Conservation (phyloP, 2,113 vertebrate genomes). For the Oreotrochilus melanogaster region DNA sequence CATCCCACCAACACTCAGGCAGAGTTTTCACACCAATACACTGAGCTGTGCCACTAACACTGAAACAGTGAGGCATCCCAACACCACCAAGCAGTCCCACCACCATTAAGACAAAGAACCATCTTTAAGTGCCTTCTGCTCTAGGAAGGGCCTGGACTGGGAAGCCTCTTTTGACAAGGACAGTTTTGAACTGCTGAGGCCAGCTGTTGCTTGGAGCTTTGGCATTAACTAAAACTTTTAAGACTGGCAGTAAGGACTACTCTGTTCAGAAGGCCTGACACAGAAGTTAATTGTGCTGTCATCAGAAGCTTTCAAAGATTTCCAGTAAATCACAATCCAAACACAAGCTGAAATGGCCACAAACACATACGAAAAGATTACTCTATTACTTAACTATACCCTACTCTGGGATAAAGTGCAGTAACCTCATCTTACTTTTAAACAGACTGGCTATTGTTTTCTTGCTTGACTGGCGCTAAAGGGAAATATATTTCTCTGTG, state of each 20-base stretch:
- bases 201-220: neutral
- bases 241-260: accelerated
- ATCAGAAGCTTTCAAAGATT: neutral
- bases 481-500: neutral
- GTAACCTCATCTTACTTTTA: conserved; percentile 1
- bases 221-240: neutral
- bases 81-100: accelerated
- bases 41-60: accelerated
- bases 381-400: neutral
- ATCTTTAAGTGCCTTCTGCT: neutral
- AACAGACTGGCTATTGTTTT: conserved; percentile 9
- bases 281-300: neutral
- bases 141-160: neutral
- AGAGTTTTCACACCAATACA: neutral
- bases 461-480: neutral
- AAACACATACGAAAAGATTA: neutral
- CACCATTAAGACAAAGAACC: neutral
- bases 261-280: neutral
- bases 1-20: neutral
- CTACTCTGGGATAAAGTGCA: neutral
- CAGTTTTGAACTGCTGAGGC: neutral
- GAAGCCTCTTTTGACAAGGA: neutral
- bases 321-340: conserved; percentile 6
- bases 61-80: neutral
- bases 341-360: neutral